phyloP scores from a whole-genome alignment of 2,888 invertebrate species.

The Argyresthia albistria region DNA sequence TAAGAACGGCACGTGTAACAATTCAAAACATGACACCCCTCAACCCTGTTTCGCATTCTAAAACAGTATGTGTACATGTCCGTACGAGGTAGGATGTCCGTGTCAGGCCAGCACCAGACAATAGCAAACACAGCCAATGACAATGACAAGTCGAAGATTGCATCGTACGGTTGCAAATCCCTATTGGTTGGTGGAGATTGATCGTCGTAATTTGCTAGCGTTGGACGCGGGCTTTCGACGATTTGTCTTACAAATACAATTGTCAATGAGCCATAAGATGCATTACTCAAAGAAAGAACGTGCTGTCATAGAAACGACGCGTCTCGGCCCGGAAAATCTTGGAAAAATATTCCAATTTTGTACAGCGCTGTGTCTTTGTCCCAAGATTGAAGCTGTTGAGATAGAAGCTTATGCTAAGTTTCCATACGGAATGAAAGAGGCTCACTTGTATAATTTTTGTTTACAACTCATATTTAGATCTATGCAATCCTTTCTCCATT shows the following conservation, averaged over 20 bases:
- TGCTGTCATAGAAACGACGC: slow-evolving; percentile 23
- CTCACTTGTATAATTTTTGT: no score
- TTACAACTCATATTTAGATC: no score
- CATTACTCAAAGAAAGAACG: slow-evolving; percentile 29
- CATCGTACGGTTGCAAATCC: slow-evolving; percentile 45
- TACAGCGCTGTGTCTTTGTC: slow-evolving; percentile 1
- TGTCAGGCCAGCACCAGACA: not conserved
- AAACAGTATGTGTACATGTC: no score
- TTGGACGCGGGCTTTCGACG: slow-evolving; percentile 28
- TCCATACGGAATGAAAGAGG: no score
- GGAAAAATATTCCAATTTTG: slow-evolving; percentile 10
- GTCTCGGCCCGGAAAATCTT: slow-evolving; percentile 4
- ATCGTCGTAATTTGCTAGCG: slow-evolving; percentile 55
- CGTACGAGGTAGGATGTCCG: not conserved
- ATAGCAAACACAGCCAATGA: slow-evolving; percentile 21
- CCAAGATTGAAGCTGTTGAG: not conserved
- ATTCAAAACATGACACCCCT: no score
- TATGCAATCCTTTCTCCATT: no score
- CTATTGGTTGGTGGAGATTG: slow-evolving; percentile 41
- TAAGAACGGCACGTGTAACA: no score
- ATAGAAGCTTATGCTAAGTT: not conserved
- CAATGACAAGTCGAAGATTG: slow-evolving; percentile 65
- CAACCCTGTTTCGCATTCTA: no score
- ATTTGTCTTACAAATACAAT: slow-evolving; percentile 35
- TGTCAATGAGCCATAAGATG: slow-evolving; percentile 34